Percentiles rank a stretch among this genome's conserved stretches.
Evolutionary conservation across 2,113 vertebrate genomes (phyloP).

Genomic region (Prunella himalayana): DNA sequence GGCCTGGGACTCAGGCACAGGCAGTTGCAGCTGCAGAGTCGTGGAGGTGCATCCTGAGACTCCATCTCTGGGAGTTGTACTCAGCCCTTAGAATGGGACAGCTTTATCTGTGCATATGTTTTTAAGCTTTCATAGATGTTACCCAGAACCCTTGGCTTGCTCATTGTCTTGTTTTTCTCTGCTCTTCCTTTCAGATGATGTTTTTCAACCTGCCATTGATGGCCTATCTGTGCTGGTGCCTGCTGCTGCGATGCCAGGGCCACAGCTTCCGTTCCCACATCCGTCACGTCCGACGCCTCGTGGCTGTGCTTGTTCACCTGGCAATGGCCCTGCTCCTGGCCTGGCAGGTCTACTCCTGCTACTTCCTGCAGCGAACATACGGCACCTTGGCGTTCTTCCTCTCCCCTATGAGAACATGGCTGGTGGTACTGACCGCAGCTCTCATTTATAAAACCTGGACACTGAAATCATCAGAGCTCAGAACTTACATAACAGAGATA

Average conservation of each 20-base stretch:
- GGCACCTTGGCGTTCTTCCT: conserved; percentile 85
- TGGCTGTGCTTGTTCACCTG: conserved; percentile 72
- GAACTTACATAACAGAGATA: conserved; percentile 68
- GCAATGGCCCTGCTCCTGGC: conserved; percentile 81
- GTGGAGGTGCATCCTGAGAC: not conserved
- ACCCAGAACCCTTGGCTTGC: not conserved
- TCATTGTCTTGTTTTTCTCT: not conserved
- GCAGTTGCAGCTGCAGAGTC: not conserved
- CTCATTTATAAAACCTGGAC: conserved; percentile 85
- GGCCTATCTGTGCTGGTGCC: conserved; percentile 91
- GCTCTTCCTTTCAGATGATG: conserved; percentile 73
- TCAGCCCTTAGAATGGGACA: not conserved
- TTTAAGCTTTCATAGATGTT: not conserved
- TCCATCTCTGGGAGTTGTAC: not conserved
- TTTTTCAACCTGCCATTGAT: conserved; percentile 94
- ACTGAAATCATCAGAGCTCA: conserved; percentile 62
- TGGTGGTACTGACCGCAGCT: conserved; percentile 75
- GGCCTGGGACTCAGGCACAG: not conserved
- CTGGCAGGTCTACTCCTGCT: conserved; percentile 90
- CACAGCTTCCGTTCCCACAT: conserved; percentile 86
- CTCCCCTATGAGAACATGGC: conserved; percentile 89
- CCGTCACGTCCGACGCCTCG: conserved; percentile 44
- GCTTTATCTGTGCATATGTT: not conserved
- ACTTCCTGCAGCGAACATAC: conserved; percentile 86
- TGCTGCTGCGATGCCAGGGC: conserved; percentile 83